Conservation (phyloP, 2,888 invertebrate species). For the Listrodromus nycthemerus region DNA sequence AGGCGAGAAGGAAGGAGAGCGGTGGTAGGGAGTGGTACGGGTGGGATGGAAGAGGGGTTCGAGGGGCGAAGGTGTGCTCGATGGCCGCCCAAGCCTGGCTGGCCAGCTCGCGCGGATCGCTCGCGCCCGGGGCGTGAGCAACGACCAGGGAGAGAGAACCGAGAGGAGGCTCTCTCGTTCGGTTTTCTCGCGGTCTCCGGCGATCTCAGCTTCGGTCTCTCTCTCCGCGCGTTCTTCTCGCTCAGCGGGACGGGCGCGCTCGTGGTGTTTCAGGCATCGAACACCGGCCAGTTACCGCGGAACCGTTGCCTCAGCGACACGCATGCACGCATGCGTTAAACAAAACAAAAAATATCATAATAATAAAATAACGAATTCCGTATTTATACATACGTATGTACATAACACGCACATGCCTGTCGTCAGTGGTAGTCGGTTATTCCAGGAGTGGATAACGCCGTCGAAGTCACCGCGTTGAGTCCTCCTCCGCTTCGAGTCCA, state of each 20-base stretch:
- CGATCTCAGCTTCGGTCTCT: conserved; percentile 36
- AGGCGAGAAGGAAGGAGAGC: conserved; percentile 37
- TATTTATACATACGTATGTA: conserved; percentile 4
- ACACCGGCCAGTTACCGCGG: conserved; percentile 82
- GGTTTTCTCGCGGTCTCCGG: conserved; percentile 30
- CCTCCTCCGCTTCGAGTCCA: conserved; percentile 36
- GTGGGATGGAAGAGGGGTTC: conserved; percentile 67
- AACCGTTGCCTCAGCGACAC: conserved; percentile 84
- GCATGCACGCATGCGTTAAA: conserved; percentile 77
- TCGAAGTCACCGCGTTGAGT: conserved; percentile 71
- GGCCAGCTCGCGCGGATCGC: conserved; percentile 73
- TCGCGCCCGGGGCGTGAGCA: conserved; percentile 83
- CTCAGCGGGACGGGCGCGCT: conserved; percentile 3
- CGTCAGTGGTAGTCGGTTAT: conserved; percentile 41
- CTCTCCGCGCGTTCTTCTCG: conserved; percentile 7
- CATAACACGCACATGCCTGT: neutral
- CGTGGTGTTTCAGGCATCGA: conserved; percentile 42
- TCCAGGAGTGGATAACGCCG: conserved; percentile 36
- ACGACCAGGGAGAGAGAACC: conserved; percentile 72
- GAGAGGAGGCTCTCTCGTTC: conserved; percentile 61
- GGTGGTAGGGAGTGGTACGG: conserved; percentile 50
- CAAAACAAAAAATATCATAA: conserved; percentile 18
- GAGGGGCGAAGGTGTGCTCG: conserved; percentile 74
- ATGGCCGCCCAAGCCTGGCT: conserved; percentile 79
- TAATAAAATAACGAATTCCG: neutral